A percentile compares a stretch with the other conserved stretches of the same genome.
Conservation (phyloP, 2,797 vertebrate genomes). For the Liparis tanakae region DNA sequence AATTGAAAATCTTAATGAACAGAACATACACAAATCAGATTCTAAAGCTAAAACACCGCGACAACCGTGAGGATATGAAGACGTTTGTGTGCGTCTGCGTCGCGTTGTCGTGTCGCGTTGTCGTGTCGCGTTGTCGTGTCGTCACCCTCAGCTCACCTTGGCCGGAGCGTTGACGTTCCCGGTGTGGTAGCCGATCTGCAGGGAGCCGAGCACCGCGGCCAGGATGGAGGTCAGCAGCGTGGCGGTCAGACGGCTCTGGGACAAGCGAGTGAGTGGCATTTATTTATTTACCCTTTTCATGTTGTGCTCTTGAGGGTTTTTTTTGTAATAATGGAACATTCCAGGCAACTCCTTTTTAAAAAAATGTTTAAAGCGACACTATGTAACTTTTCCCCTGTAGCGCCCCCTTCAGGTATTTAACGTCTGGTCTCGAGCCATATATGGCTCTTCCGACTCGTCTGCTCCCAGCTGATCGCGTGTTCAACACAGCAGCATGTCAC, state of each 20-base stretch:
- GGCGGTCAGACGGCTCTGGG: conserved; percentile 77
- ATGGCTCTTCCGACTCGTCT: too few species aligned
- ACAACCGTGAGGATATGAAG: neutral
- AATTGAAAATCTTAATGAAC: neutral
- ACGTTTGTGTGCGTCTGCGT: too few species aligned
- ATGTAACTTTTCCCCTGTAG: too few species aligned
- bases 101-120: neutral
- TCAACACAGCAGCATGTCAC: too few species aligned
- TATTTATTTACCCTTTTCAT: neutral
- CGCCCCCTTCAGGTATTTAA: too few species aligned
- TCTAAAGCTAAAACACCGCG: neutral
- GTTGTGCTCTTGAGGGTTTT: neutral
- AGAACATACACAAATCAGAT: neutral
- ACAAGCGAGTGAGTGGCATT: neutral
- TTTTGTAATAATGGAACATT: neutral
- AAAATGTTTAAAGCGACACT: too few species aligned
- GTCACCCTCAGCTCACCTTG: conserved; percentile 69
- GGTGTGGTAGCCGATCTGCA: conserved; percentile 87
- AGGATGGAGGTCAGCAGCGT: conserved; percentile 80
- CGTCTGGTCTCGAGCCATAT: too few species aligned
- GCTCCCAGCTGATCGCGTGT: too few species aligned
- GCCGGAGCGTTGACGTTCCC: conserved; percentile 85
- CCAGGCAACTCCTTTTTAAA: neutral
- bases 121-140: neutral
- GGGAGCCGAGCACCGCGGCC: conserved; percentile 82